Conservation (phyloP, 92 coral and sea anemone species). For the Metridium senile region DNA sequence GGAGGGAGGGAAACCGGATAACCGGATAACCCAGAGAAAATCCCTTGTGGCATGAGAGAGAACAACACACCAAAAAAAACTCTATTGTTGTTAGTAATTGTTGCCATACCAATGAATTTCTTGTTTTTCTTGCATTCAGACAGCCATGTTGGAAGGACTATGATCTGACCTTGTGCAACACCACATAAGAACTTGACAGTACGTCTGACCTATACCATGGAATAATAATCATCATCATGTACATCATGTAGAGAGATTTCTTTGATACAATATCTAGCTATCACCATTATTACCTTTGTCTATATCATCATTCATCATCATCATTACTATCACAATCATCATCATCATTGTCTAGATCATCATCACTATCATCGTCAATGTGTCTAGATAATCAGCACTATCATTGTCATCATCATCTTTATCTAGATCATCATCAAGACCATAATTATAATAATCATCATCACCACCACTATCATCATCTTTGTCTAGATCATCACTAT, state of each 20-base stretch:
- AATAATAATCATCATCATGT: not conserved
- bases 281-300: not conserved
- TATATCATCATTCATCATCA: not conserved
- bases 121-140: constrained; percentile 85
- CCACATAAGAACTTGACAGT: constrained; percentile 98
- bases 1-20: no score
- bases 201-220: constrained; percentile 72
- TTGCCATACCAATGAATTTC: constrained; percentile 73
- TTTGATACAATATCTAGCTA: no score
- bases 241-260: no score
- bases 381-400: not conserved
- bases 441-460: no score
- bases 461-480: no score
- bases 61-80: no score
- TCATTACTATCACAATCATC: not conserved
- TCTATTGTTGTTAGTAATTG: not conserved
- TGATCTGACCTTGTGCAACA: constrained; percentile 75
- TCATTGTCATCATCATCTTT: not conserved
- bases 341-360: not conserved
- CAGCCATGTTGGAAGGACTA: constrained; percentile 84
- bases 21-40: no score
- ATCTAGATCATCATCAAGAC: not conserved
- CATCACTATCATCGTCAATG: not conserved
- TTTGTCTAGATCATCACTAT: no score
- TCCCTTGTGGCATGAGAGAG: no score